phyloP scores from a whole-genome alignment of 1,140 invertebrate genomes.

The Maconellicoccus hirsutus region DNA sequence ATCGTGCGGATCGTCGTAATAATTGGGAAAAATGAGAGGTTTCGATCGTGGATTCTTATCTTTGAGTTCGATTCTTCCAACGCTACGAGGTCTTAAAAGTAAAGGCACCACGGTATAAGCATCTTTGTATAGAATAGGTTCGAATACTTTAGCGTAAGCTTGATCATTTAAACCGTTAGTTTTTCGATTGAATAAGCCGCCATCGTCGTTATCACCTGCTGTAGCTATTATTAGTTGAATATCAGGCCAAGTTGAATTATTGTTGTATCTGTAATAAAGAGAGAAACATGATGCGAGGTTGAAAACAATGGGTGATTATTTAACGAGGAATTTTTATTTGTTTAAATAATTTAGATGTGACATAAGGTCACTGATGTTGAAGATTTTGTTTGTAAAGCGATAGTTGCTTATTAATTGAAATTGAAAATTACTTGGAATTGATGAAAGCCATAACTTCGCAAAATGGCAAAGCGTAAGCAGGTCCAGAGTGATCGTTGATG shows the following conservation, averaged over 20 bases:
- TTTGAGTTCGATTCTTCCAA: constrained; percentile 51
- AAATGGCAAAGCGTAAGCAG: constrained; percentile 51
- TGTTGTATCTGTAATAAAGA: constrained; percentile 41
- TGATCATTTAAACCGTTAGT: constrained; percentile 52
- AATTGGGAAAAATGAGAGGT: constrained; percentile 71
- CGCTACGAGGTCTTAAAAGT: constrained; percentile 54
- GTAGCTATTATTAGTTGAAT: constrained; percentile 61
- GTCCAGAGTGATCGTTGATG: constrained; percentile 41
- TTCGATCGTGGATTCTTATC: constrained; percentile 52
- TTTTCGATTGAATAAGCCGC: constrained; percentile 53
- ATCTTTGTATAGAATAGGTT: constrained; percentile 52
- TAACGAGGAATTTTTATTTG: not conserved
- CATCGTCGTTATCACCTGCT: constrained; percentile 59
- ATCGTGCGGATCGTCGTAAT: constrained; percentile 55
- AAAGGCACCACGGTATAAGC: constrained; percentile 52
- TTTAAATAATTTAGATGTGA: not conserved
- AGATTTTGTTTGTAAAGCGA: too few species aligned
- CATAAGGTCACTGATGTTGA: constrained; percentile 2
- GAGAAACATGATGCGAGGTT: not conserved
- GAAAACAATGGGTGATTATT: not conserved
- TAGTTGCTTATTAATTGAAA: too few species aligned
- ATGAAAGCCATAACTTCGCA: constrained; percentile 65
- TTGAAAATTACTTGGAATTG: constrained; percentile 45
- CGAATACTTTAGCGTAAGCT: constrained; percentile 51
- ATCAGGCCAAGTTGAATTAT: constrained; percentile 53